A percentile compares a stretch with the other conserved stretches of the same genome.
Conservation (phyloP, 2,888 invertebrate genomes). For the Drosophila lutescens region DNA sequence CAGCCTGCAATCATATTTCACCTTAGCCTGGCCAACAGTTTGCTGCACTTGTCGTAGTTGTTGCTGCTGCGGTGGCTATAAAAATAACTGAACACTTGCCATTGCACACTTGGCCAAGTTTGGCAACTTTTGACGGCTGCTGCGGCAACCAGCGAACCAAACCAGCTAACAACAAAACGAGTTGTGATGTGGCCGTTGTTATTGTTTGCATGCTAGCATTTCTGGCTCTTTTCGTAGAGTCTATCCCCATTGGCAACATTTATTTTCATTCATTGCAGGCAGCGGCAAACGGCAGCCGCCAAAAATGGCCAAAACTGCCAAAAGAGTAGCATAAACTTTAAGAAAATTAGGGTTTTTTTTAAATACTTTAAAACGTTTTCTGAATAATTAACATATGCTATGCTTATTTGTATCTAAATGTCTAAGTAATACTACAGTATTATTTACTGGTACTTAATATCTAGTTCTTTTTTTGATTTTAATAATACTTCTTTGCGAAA, state of each 20-base stretch:
- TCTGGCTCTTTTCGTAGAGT: slow-evolving; percentile 37
- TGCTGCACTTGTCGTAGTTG: slow-evolving; percentile 66
- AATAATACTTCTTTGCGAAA: background rate
- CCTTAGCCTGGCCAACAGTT: slow-evolving; percentile 52
- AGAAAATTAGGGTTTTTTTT: too few species aligned
- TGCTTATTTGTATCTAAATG: too few species aligned
- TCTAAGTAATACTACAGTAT: too few species aligned
- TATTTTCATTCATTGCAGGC: slow-evolving; percentile 72
- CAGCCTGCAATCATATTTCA: slow-evolving; percentile 73
- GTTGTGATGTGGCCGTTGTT: slow-evolving; percentile 45
- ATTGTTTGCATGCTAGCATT: slow-evolving; percentile 49
- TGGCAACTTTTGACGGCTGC: slow-evolving; percentile 73
- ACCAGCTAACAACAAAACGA: slow-evolving; percentile 57
- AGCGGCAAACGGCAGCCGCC: slow-evolving; percentile 15
- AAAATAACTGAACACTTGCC: slow-evolving; percentile 79
- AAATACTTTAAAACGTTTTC: too few species aligned
- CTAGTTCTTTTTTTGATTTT: too few species aligned
- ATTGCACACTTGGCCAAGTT: slow-evolving; percentile 80
- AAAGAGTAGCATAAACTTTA: background rate
- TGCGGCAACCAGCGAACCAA: slow-evolving; percentile 48
- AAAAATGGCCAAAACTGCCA: slow-evolving; percentile 42
- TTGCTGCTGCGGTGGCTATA: slow-evolving; percentile 60
- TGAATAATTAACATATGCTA: too few species aligned
- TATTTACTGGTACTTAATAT: too few species aligned
- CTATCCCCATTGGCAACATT: slow-evolving; percentile 62